phyloP scores from a whole-genome alignment of 2,797 vertebrate genomes.

The Apogon talboti region DNA sequence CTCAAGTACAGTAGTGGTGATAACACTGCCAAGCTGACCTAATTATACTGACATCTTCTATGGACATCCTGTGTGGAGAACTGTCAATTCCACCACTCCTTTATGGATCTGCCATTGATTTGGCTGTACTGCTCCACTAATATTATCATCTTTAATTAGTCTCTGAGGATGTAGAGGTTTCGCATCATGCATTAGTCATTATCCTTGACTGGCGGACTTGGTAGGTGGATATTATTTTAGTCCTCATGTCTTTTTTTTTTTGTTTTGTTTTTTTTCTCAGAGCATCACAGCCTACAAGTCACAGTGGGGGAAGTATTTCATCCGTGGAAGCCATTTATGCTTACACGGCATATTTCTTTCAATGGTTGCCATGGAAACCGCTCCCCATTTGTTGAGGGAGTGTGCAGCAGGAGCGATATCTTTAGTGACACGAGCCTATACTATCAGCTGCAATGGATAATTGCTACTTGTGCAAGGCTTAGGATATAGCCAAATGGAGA shows the following conservation, averaged over 20 bases:
- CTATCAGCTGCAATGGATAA: constrained; percentile 8
- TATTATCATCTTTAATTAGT: constrained; percentile 18
- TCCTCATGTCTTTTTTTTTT: not conserved
- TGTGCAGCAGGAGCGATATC: constrained; percentile 17
- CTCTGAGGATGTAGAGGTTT: not conserved
- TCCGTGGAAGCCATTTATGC: constrained; percentile 58
- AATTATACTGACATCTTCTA: constrained; percentile 23
- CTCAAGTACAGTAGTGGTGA: constrained; percentile 6
- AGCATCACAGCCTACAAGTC: constrained; percentile 13
- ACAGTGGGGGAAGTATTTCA: constrained; percentile 24
- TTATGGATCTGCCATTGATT: constrained; percentile 37
- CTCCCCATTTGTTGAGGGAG: constrained; percentile 37
- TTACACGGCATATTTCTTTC: constrained; percentile 56
- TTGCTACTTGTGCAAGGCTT: not conserved
- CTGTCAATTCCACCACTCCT: constrained; percentile 31
- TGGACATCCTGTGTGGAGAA: constrained; percentile 2
- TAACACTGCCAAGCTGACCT: constrained; percentile 28
- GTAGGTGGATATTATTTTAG: not conserved
- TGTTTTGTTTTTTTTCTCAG: not conserved
- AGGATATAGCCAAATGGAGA: not conserved
- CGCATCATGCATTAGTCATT: not conserved
- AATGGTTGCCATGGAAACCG: constrained; percentile 65
- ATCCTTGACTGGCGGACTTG: not conserved
- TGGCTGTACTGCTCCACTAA: constrained; percentile 26
- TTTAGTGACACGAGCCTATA: not conserved